Conservation (phyloP, 1,140 invertebrate genomes). For the Asobara japonica region DNA sequence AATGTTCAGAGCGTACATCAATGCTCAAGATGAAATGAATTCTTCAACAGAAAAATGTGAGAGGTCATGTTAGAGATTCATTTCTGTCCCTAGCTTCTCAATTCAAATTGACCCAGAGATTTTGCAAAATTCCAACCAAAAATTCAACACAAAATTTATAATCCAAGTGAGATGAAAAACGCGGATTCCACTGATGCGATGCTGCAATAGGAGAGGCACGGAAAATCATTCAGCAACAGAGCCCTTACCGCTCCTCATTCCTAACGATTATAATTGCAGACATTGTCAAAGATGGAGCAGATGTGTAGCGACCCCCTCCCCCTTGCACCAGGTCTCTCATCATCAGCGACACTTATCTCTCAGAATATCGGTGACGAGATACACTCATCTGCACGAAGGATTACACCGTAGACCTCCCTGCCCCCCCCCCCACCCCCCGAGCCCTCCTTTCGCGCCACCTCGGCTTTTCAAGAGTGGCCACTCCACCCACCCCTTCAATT, state of each 20-base stretch:
- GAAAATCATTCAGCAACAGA: background rate
- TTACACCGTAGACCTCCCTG: background rate
- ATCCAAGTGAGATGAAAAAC: too few species aligned
- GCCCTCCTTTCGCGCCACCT: constrained; percentile 16
- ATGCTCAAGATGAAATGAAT: too few species aligned
- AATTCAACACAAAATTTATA: too few species aligned
- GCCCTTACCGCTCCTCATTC: constrained; percentile 10
- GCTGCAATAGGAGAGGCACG: background rate
- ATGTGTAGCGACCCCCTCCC: background rate
- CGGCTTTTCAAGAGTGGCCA: constrained; percentile 48
- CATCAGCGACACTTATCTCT: constrained; percentile 7
- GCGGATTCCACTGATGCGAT: background rate
- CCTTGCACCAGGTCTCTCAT: background rate
- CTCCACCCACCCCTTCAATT: constrained; percentile 41
- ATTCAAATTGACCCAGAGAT: too few species aligned
- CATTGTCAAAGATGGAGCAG: constrained; percentile 43
- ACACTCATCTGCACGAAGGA: constrained; percentile 9
- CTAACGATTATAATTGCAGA: constrained; percentile 52
- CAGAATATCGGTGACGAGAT: constrained; percentile 22
- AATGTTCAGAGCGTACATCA: background rate
- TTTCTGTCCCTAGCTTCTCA: too few species aligned
- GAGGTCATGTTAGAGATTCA: too few species aligned
- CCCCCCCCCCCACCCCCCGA: constrained; percentile 4
- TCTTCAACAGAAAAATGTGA: background rate
- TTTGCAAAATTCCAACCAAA: too few species aligned